Conservation (phyloP, 2,113 vertebrate genomes). For the Rhinolophus sinicus region DNA sequence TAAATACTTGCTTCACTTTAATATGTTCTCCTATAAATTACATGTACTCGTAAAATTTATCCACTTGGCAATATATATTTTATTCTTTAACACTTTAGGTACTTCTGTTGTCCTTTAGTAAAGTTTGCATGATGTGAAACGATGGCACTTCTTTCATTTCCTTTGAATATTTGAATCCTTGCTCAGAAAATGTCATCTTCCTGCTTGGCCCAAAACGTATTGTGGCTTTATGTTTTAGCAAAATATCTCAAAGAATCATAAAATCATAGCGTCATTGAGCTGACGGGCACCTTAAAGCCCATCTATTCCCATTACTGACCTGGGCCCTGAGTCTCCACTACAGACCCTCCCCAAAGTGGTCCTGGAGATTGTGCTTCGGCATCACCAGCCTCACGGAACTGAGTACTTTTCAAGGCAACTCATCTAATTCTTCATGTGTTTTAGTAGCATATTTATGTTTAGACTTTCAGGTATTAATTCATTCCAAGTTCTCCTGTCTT, state of each 20-base stretch:
- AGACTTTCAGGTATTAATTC: neutral
- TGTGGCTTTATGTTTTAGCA: neutral
- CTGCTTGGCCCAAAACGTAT: neutral
- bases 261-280: neutral
- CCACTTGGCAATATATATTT: neutral
- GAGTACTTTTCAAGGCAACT: neutral
- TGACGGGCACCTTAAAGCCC: neutral
- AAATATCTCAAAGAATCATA: neutral
- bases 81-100: neutral
- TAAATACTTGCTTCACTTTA: neutral
- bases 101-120: neutral
- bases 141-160: neutral
- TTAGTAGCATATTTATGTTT: neutral
- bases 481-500: neutral
- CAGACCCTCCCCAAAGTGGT: neutral
- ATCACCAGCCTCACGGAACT: neutral
- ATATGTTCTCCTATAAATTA: neutral
- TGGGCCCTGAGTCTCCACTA: neutral
- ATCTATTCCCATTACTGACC: neutral
- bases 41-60: neutral
- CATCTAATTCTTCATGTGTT: neutral
- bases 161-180: neutral
- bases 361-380: neutral
- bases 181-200: neutral
- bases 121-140: neutral